Base-by-base conservation (phyloP, 2,113 vertebrate species). In the Pomatostomus ruficeps region DNA sequence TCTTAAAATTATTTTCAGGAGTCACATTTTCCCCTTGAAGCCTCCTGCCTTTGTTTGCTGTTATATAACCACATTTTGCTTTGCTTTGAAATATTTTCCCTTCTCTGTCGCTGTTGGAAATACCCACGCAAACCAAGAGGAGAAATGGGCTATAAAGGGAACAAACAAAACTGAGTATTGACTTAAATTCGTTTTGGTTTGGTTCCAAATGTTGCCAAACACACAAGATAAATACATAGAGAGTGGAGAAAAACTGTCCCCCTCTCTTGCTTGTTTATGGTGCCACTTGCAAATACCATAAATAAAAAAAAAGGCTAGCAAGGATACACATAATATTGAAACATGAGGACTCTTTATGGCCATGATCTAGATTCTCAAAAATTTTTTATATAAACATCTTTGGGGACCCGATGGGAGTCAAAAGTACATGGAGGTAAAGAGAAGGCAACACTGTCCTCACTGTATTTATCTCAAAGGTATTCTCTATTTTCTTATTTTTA, bases 131-230 rank as follows among this genome's bases (percentile, higher is more conserved):
- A 95, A 97, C 81, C 89, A 90, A 95, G 89, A 94, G 78, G 78
- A 78, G 71, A 97, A 96, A 96, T 73, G 74, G 87, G 78, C 85
- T 95, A 94, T 94, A 96, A 95, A 96, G 78, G 61, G 91, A 95
- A 89, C 45, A 95, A 96, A 94, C 51, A 48, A 93, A 93, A 82
- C 84, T 25, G 65, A 82, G 57, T 89, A 91, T 93, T 92, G 85
- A 89, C 87, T 97, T 91, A 88, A 94, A 96, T 79, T 96, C 23
- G 1, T 87, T 91, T 97, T 96, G 89, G 77, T 93, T 66, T 82
- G 58, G 9, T 58, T 95, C 87, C 91, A 97, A 94, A 88, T 67
- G 81, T 94, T 95, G 81, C 91, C 93, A 95, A 94, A 95, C 78
- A 73, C 14, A 35, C 24, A 73, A 85, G 74, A 95, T 94, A 91